Conservation (phyloP, 2,113 vertebrate genomes). For the Mellivora capensis region DNA sequence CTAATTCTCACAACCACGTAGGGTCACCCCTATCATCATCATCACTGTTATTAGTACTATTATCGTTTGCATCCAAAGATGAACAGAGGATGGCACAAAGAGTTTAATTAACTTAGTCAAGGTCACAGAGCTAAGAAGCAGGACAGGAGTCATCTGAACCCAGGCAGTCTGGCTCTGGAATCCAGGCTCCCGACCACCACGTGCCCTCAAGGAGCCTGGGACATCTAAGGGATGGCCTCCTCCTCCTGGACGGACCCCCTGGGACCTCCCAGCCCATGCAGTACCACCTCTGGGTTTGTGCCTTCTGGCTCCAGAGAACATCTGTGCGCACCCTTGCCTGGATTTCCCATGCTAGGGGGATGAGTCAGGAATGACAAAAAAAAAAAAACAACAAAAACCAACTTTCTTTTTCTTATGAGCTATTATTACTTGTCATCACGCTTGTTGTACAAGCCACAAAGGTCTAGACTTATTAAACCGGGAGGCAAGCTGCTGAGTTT, state of each 20-base stretch:
- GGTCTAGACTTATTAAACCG: background rate
- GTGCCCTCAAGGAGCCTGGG: background rate
- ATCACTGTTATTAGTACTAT: background rate
- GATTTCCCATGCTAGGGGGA: background rate
- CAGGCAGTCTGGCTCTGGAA: background rate
- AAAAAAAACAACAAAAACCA: background rate
- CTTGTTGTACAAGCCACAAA: background rate
- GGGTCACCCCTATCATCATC: background rate
- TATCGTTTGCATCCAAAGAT: background rate
- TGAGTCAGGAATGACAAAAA: background rate
- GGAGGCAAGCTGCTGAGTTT: constrained; percentile 35
- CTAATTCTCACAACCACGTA: background rate
- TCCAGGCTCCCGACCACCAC: background rate
- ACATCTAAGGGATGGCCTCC: background rate
- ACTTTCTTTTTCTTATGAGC: background rate
- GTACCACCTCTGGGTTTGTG: background rate
- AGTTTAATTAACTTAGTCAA: background rate
- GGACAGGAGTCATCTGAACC: background rate
- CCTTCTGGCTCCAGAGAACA: background rate
- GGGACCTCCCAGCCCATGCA: background rate
- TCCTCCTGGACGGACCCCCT: background rate
- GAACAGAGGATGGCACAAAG: background rate
- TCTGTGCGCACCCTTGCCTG: background rate
- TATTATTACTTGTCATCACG: constrained; percentile 11
- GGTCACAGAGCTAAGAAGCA: background rate